These are phyloP conservation scores for Garrulus glandarius DNA, from an alignment of 2,797 vertebrate species.

Conservation along the genomic window DNA sequence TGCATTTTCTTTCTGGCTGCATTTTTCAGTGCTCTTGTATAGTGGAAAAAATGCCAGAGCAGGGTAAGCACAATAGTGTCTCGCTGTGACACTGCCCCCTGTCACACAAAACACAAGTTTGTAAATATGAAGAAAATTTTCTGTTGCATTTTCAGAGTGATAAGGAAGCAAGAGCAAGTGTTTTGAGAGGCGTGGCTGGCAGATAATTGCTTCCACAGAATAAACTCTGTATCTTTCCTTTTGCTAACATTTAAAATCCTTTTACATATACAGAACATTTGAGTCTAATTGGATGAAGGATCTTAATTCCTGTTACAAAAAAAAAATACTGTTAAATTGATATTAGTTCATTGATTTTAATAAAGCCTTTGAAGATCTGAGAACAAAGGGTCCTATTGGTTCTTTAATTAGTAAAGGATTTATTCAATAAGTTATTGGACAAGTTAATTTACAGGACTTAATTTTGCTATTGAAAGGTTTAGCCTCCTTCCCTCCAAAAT, in stretches of 20 bases:
- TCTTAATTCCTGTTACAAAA: slow-evolving; percentile 66
- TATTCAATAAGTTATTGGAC: slow-evolving; percentile 87
- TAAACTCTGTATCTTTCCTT: neutral
- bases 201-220: slow-evolving; percentile 41
- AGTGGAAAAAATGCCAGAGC: neutral
- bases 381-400: slow-evolving; percentile 75
- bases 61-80: neutral
- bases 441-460: slow-evolving; percentile 90
- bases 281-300: slow-evolving; percentile 67
- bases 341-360: slow-evolving; percentile 76
- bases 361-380: slow-evolving; percentile 71
- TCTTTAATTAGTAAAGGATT: slow-evolving; percentile 87
- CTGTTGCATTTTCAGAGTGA: neutral
- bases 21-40: neutral
- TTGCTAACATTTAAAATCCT: slow-evolving; percentile 39
- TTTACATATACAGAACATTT: slow-evolving; percentile 11
- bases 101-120: neutral
- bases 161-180: neutral
- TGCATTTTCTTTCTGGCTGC: neutral
- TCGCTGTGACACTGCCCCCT: neutral
- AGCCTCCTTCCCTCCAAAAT: slow-evolving; percentile 76
- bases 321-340: slow-evolving; percentile 65
- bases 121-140: neutral
- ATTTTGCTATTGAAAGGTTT: slow-evolving; percentile 85
- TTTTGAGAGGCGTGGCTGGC: neutral